phyloP scores from a whole-genome alignment of 2,888 invertebrate species.

The Eugnorisma glareosa region DNA sequence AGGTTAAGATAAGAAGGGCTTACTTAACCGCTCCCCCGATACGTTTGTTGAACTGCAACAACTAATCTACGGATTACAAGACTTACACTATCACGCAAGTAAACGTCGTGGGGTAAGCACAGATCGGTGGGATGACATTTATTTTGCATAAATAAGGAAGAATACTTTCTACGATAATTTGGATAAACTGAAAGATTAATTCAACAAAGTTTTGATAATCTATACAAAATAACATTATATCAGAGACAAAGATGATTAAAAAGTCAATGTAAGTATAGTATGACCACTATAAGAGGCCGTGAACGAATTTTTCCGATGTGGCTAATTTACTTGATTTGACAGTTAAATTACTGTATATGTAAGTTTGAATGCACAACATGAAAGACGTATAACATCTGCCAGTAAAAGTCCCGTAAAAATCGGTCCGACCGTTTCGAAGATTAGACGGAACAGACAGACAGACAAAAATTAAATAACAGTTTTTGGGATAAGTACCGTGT shows the following conservation, averaged over 20 bases:
- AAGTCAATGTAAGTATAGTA: neutral
- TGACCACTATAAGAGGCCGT: no score
- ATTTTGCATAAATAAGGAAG: constrained; percentile 19
- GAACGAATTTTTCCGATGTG: no score
- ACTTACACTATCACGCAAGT: constrained; percentile 51
- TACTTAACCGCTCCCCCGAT: constrained; percentile 40
- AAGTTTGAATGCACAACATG: no score
- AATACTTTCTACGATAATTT: neutral
- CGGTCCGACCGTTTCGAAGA: no score
- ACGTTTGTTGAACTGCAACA: constrained; percentile 54
- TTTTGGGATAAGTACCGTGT: no score
- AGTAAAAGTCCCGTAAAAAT: no score
- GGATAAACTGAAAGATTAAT: neutral
- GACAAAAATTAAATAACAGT: no score
- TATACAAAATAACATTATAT: neutral
- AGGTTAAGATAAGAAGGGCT: constrained; percentile 63
- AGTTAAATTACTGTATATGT: no score
- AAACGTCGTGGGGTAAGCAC: constrained; percentile 37
- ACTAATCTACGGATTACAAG: constrained; percentile 65
- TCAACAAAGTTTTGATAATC: neutral
- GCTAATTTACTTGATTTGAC: no score
- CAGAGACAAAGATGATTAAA: neutral
- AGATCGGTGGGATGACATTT: neutral
- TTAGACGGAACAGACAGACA: no score
- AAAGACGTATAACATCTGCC: no score